Conservation (phyloP, 2,797 vertebrate species). For the Neostethus bicornis region DNA sequence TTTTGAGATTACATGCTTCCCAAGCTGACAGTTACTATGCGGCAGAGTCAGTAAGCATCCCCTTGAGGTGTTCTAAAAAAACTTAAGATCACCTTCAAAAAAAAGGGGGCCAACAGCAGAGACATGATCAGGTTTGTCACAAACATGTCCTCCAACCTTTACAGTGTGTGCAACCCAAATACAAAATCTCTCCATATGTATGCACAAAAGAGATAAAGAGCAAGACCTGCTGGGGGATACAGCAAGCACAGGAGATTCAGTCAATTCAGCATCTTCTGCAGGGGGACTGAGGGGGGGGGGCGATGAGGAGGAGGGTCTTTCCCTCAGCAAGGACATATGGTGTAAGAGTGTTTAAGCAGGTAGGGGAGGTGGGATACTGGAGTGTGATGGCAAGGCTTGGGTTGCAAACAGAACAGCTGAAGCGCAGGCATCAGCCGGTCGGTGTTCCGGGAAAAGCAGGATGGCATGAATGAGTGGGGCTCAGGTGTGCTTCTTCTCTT, state of each 20-base stretch:
- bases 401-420: conserved; percentile 51
- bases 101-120: conserved; percentile 13
- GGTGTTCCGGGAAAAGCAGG: conserved; percentile 23
- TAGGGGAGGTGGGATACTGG: conserved; percentile 14
- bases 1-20: conserved; percentile 26
- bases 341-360: conserved; percentile 40
- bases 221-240: conserved; percentile 35
- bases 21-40: conserved; percentile 18
- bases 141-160: conserved; percentile 36
- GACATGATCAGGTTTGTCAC: conserved; percentile 10
- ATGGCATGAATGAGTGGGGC: conserved; percentile 56
- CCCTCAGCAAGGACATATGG: conserved; percentile 69
- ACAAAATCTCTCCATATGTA: conserved; percentile 10
- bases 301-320: conserved; percentile 50
- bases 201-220: conserved; percentile 6
- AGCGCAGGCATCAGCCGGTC: conserved; percentile 52
- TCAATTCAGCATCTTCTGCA: conserved; percentile 69
- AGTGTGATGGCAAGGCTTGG: conserved; percentile 25
- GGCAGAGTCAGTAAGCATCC: conserved; percentile 22
- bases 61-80: conserved; percentile 4
- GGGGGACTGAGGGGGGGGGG: conserved; percentile 22
- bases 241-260: conserved; percentile 51
- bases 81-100: conserved; percentile 1
- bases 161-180: conserved; percentile 17
- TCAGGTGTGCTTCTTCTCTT: conserved; percentile 77